Evolutionary conservation across 2,888 invertebrate species (phyloP).

Genomic region (Himalopsyche japonica): DNA sequence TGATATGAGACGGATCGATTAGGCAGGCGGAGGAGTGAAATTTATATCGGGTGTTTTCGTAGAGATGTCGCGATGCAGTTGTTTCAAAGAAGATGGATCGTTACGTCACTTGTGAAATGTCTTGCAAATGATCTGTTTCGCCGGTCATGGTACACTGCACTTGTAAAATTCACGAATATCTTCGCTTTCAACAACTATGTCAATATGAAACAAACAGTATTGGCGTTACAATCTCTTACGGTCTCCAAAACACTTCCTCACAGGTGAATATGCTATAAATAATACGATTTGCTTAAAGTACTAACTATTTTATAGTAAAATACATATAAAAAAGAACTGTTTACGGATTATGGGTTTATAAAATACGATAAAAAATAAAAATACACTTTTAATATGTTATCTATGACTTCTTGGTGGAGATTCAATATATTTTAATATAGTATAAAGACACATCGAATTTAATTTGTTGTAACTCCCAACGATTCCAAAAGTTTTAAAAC

Average conservation of each 20-base stretch:
- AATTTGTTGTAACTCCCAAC: too few relatives aligned
- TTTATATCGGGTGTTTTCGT: not conserved
- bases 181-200: not conserved
- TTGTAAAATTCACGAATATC: not conserved
- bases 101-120: not conserved
- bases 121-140: not conserved
- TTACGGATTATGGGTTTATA: too few relatives aligned
- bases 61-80: not conserved
- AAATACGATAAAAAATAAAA: too few relatives aligned
- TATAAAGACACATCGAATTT: too few relatives aligned
- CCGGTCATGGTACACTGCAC: not conserved
- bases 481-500: too few relatives aligned
- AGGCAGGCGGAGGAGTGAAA: not conserved
- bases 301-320: too few relatives aligned
- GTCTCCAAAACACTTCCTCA: not conserved
- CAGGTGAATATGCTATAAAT: too few relatives aligned
- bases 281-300: too few relatives aligned
- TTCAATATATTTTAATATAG: too few relatives aligned
- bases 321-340: too few relatives aligned
- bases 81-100: not conserved
- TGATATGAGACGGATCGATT: constrained; percentile 28
- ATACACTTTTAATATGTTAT: too few relatives aligned
- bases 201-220: not conserved
- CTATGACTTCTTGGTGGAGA: too few relatives aligned
- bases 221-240: not conserved